phyloP scores from a whole-genome alignment of 2,888 invertebrate species.

The Autographa pulchrina region DNA sequence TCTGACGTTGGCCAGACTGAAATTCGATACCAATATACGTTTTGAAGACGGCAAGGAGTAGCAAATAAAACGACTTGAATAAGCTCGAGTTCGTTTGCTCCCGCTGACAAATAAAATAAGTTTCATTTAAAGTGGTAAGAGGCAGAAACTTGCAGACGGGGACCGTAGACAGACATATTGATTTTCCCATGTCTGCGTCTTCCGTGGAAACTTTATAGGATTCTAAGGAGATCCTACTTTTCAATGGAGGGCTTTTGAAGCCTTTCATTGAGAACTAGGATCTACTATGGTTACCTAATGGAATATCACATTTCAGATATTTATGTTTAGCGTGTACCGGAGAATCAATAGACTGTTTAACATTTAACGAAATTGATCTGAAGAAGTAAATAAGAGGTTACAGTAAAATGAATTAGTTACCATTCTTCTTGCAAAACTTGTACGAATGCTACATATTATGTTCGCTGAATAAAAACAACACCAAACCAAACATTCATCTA shows the following conservation, averaged over 20 bases:
- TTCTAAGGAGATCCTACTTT: not conserved
- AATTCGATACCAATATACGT: constrained; percentile 42
- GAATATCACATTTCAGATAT: not conserved
- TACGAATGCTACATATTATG: not conserved
- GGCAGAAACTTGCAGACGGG: not conserved
- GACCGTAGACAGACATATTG: not conserved
- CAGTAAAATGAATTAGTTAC: no score
- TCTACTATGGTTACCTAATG: no score
- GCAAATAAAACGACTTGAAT: constrained; percentile 33
- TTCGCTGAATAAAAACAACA: constrained; percentile 13
- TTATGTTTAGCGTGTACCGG: not conserved
- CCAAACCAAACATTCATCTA: not conserved
- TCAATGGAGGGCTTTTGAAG: not conserved
- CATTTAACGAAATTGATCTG: no score
- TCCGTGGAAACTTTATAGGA: not conserved
- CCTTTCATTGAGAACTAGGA: no score
- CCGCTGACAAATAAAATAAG: constrained; percentile 12
- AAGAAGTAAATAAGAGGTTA: no score
- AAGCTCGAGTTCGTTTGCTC: constrained; percentile 17
- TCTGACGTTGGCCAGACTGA: constrained; percentile 50
- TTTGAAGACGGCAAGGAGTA: constrained; percentile 32
- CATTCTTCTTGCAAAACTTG: no score
- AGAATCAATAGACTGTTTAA: not conserved
- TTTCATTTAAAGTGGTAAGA: constrained; percentile 12
- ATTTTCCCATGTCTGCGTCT: not conserved